phyloP scores from a whole-genome alignment of 2,113 vertebrate species.

The Paedocypris sp. region DNA sequence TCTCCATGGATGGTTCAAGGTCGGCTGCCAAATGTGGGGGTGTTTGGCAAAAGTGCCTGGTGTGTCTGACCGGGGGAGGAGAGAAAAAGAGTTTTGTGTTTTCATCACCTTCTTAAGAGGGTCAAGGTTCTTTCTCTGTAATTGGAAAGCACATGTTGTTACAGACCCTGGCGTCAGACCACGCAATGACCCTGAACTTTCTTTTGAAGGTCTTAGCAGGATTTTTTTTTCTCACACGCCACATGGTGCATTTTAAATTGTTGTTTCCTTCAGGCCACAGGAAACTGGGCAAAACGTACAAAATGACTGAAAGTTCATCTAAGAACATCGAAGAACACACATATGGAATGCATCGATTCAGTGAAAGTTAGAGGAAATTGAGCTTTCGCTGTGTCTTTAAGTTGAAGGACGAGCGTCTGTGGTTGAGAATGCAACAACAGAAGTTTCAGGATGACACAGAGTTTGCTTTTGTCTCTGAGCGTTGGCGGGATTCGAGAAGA shows the following conservation, averaged over 20 bases:
- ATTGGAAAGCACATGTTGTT: background rate
- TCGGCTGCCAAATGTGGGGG: conserved; percentile 56
- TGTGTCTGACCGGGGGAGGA: background rate
- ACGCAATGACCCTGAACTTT: background rate
- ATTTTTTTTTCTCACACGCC: conserved; percentile 27
- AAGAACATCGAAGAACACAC: conserved; percentile 9
- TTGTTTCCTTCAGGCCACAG: background rate
- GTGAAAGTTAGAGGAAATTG: background rate
- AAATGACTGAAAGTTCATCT: background rate
- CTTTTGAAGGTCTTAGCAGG: conserved; percentile 15
- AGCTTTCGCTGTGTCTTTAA: conserved; percentile 5
- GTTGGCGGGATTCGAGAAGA: conserved; percentile 35
- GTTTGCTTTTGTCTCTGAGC: conserved; percentile 45
- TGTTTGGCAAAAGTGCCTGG: conserved; percentile 20
- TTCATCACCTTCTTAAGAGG: conserved; percentile 57
- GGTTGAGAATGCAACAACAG: conserved; percentile 42
- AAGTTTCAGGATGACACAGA: conserved; percentile 47
- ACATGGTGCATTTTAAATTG: conserved; percentile 1
- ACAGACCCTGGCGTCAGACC: conserved; percentile 9
- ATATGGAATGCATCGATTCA: conserved; percentile 21
- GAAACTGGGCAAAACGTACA: conserved; percentile 5
- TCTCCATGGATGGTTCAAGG: conserved; percentile 48
- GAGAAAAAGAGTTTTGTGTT: conserved; percentile 49
- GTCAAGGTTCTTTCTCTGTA: conserved; percentile 44
- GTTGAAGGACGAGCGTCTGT: conserved; percentile 49